These are phyloP conservation scores for Bursaphelenchus mucronatus DNA, from an alignment of 1,140 invertebrate species.

Conservation along the genomic window DNA sequence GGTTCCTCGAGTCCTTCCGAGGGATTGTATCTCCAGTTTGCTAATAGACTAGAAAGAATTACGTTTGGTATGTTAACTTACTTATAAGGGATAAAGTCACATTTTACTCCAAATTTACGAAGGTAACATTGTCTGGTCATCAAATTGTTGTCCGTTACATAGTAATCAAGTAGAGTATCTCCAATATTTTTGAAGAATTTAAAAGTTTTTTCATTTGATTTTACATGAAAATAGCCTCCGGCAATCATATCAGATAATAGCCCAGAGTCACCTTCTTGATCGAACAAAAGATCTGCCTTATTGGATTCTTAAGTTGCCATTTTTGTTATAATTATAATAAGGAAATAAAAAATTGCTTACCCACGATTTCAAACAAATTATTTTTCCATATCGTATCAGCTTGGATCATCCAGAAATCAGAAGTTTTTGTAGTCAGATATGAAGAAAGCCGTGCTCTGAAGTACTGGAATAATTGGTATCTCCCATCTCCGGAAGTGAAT, in stretches of 20 bases:
- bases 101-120: conserved; percentile 18
- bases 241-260: conserved; percentile 37
- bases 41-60: conserved; percentile 32
- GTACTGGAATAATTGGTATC: conserved; percentile 49
- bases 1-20: conserved; percentile 4
- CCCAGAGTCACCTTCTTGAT: conserved; percentile 36
- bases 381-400: conserved; percentile 45
- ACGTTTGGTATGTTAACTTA: conserved; percentile 6
- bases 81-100: conserved; percentile 41
- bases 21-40: conserved; percentile 35
- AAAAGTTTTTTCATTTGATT: conserved; percentile 22
- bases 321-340: neutral
- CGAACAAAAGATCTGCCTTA: conserved; percentile 33
- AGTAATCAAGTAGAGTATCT: conserved; percentile 34
- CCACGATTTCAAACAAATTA: conserved; percentile 45
- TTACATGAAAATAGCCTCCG: conserved; percentile 44
- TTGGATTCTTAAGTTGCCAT: neutral
- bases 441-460: conserved; percentile 38
- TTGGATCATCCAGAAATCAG: conserved; percentile 45
- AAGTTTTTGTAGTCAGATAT: conserved; percentile 30
- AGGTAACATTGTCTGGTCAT: conserved; percentile 39
- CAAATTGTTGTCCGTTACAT: conserved; percentile 46
- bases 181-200: conserved; percentile 33
- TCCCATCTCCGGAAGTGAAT: conserved; percentile 40
- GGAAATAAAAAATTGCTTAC: conserved; percentile 1